These are phyloP conservation scores for Aphelocoma coerulescens DNA, from an alignment of 2,113 vertebrate species.

Conservation along the genomic window DNA sequence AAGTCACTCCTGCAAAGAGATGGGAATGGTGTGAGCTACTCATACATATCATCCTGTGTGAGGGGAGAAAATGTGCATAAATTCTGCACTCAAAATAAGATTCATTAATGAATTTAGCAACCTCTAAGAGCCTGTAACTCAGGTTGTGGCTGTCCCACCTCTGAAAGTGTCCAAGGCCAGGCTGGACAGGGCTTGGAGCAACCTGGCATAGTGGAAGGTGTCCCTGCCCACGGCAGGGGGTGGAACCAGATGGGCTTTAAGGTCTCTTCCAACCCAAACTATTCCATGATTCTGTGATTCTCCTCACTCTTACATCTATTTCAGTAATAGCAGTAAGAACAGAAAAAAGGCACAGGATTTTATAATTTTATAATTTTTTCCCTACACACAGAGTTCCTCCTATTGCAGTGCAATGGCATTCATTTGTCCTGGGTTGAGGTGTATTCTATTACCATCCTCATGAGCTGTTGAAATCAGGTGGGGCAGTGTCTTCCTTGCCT, in stretches of 20 bases:
- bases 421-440: too few species aligned
- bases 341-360: background rate
- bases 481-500: too few species aligned
- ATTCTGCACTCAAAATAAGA: background rate
- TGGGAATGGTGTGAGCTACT: background rate
- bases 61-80: background rate
- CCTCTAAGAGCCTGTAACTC: background rate
- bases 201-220: background rate
- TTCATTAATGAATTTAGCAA: background rate
- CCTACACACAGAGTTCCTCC: background rate
- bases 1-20: background rate
- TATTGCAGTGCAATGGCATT: background rate
- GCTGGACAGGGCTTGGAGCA: background rate
- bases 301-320: background rate
- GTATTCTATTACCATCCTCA: too few species aligned
- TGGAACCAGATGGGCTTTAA: background rate
- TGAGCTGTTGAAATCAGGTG: too few species aligned
- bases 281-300: background rate
- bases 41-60: accelerated
- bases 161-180: background rate
- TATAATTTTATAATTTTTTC: background rate
- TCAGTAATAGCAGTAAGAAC: background rate
- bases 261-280: background rate
- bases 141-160: background rate
- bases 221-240: background rate